Conservation (phyloP, 2,888 invertebrate species). For the Lapara coniferarum region DNA sequence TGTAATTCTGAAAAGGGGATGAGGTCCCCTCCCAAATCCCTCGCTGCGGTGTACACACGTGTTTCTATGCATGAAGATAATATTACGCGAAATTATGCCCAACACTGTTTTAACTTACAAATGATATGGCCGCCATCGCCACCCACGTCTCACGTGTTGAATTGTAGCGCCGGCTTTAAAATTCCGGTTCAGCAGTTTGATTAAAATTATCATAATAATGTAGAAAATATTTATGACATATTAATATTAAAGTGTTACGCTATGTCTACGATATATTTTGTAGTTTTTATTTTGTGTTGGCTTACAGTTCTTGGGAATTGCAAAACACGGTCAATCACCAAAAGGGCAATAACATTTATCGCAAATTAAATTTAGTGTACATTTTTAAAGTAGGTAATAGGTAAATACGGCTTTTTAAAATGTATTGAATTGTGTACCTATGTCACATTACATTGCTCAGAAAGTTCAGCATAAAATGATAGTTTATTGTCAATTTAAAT, state of each 20-base stretch:
- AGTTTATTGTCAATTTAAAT: background rate
- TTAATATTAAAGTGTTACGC: background rate
- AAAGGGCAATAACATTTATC: too few species aligned
- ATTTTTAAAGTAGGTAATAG: too few species aligned
- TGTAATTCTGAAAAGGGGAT: background rate
- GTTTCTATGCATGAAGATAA: constrained; percentile 9
- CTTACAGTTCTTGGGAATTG: too few species aligned
- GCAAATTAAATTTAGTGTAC: too few species aligned
- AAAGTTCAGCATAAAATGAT: too few species aligned
- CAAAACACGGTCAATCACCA: too few species aligned
- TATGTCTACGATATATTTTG: background rate
- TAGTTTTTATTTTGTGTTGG: background rate
- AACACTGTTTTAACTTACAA: constrained; percentile 19
- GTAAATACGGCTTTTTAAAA: too few species aligned
- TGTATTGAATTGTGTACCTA: too few species aligned
- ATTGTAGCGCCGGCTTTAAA: constrained; percentile 20
- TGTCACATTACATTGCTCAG: too few species aligned
- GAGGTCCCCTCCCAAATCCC: background rate
- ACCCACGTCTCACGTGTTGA: constrained; percentile 19
- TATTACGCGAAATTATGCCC: constrained; percentile 18
- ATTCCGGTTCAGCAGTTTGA: constrained; percentile 13
- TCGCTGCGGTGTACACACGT: background rate
- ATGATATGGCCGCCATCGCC: constrained; percentile 11
- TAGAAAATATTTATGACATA: constrained; percentile 13
- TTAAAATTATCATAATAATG: constrained; percentile 22